Evolutionary conservation across 2,888 invertebrate genomes (phyloP).

Genomic region (Oligia latruncula): DNA sequence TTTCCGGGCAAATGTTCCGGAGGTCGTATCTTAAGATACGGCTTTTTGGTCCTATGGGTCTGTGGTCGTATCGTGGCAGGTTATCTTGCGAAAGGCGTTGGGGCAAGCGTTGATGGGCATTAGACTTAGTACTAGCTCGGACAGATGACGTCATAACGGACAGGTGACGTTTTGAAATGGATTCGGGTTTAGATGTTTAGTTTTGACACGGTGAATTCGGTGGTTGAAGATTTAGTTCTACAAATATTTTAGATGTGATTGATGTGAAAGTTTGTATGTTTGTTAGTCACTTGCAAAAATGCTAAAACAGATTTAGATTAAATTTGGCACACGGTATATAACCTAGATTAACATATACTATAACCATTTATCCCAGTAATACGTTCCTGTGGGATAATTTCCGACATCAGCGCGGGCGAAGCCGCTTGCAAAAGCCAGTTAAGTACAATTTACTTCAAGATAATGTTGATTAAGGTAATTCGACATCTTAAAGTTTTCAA

Average conservation of each 20-base stretch:
- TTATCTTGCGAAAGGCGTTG: slow-evolving; percentile 56
- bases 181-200: slow-evolving; percentile 8
- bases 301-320: not conserved
- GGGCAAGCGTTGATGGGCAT: slow-evolving; percentile 35
- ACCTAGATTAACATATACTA: not conserved
- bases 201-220: not conserved
- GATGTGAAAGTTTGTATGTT: not conserved
- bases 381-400: too few relatives aligned
- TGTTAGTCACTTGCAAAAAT: not conserved
- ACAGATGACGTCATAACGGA: slow-evolving; percentile 8
- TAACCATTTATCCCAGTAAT: too few relatives aligned
- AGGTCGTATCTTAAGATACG: slow-evolving; percentile 31
- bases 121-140: slow-evolving; percentile 19
- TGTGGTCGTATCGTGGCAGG: slow-evolving; percentile 49
- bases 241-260: not conserved
- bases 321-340: too few relatives aligned
- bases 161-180: slow-evolving; percentile 43
- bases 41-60: slow-evolving; percentile 23
- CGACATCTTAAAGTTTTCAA: too few relatives aligned
- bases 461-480: not conserved
- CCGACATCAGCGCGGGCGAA: too few relatives aligned
- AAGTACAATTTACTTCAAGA: not conserved
- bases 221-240: not conserved
- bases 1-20: slow-evolving; percentile 42
- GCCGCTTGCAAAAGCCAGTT: not conserved